These are phyloP conservation scores for Bellardia bayeri DNA, from an alignment of 2,888 invertebrate species.

Conservation along the genomic window DNA sequence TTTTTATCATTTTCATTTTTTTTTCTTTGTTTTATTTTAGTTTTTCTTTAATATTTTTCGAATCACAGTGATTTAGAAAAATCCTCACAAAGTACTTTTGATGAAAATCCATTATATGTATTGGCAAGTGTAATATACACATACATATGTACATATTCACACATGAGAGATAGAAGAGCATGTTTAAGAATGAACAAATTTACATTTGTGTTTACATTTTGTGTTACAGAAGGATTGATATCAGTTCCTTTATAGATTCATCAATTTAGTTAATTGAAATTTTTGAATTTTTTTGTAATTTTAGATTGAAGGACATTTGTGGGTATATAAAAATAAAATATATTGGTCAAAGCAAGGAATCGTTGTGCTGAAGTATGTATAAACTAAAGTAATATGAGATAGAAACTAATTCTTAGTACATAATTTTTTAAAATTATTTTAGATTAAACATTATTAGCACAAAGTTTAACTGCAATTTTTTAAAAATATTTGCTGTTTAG, in stretches of 20 bases:
- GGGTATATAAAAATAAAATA: slow-evolving; percentile 9
- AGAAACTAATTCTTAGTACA: background rate
- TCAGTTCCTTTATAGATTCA: slow-evolving; percentile 14
- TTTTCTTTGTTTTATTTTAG: slow-evolving; percentile 22
- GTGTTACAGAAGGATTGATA: slow-evolving; percentile 9
- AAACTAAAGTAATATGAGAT: background rate
- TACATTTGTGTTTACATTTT: slow-evolving; percentile 12
- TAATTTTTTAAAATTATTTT: background rate
- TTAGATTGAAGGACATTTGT: background rate
- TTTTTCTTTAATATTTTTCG: slow-evolving; percentile 30
- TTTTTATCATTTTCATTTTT: background rate
- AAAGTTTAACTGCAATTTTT: too few species aligned
- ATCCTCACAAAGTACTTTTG: slow-evolving; percentile 53
- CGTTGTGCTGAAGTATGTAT: background rate
- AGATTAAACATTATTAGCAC: too few species aligned
- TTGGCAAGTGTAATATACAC: slow-evolving; percentile 19
- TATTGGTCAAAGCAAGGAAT: background rate
- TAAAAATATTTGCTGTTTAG: too few species aligned
- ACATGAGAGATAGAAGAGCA: background rate
- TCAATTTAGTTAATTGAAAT: slow-evolving; percentile 45
- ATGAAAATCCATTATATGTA: slow-evolving; percentile 49
- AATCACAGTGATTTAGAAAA: slow-evolving; percentile 63
- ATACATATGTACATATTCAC: background rate
- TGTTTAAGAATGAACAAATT: background rate
- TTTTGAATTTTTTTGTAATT: background rate